Evolutionary conservation across 2,888 invertebrate genomes (phyloP).

Genomic region (Xestia ashworthii): DNA sequence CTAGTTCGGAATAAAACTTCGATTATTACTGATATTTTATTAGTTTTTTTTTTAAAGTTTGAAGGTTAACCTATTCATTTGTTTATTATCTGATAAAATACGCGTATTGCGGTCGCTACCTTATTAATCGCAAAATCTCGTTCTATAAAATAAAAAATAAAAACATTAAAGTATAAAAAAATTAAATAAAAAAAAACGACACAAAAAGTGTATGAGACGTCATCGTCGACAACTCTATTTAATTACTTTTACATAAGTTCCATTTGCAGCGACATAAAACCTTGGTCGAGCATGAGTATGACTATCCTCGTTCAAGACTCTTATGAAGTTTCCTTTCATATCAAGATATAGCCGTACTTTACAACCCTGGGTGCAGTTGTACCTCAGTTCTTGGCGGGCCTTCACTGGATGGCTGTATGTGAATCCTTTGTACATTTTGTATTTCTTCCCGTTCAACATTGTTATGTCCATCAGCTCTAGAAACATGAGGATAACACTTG

Average conservation of each 20-base stretch:
- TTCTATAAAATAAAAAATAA: not conserved
- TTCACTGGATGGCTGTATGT: conserved; percentile 63
- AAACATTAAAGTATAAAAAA: not conserved
- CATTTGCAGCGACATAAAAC: conserved; percentile 53
- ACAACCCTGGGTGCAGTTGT: conserved; percentile 71
- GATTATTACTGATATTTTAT: not conserved
- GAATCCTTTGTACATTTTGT: conserved; percentile 68
- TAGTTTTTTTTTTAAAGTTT: not conserved
- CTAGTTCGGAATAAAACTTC: conserved; percentile 29
- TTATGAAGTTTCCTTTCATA: conserved; percentile 55
- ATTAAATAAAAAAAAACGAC: not conserved
- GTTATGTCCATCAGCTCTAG: conserved; percentile 62
- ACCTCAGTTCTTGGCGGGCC: conserved; percentile 61
- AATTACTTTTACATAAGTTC: conserved; percentile 58
- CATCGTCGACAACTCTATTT: not conserved
- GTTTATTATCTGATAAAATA: not conserved
- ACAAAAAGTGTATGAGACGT: not conserved
- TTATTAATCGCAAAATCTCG: not conserved
- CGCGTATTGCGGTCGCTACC: not conserved
- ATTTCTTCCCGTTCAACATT: conserved; percentile 65
- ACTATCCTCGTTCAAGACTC: conserved; percentile 58
- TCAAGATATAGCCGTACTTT: conserved; percentile 67
- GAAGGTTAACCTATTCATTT: not conserved
- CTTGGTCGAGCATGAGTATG: conserved; percentile 67
- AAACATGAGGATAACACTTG: conserved; percentile 22